phyloP scores from a whole-genome alignment of 2,888 invertebrate species.

The Palloptera scutellata region DNA sequence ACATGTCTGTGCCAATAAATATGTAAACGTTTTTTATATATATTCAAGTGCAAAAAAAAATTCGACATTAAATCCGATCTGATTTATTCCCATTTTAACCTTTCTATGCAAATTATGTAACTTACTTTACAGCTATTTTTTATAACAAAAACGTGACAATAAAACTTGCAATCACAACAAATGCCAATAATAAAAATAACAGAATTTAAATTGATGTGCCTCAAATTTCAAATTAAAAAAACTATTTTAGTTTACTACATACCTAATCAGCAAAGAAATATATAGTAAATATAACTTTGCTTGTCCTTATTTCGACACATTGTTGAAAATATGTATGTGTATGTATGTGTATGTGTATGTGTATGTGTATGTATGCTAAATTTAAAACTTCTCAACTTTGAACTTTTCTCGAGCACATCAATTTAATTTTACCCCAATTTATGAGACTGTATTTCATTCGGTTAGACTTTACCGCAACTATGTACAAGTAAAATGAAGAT shows the following conservation, averaged over 20 bases:
- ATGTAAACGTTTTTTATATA: background rate
- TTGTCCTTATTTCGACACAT: background rate
- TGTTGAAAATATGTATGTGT: background rate
- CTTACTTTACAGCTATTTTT: background rate
- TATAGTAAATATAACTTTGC: background rate
- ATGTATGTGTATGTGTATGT: background rate
- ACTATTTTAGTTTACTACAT: background rate
- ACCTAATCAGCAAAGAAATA: background rate
- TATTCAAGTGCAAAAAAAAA: background rate
- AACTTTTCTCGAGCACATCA: slow-evolving; percentile 19
- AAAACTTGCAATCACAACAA: slow-evolving; percentile 2
- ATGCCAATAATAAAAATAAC: slow-evolving; percentile 17
- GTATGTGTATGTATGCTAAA: background rate
- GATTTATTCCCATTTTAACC: slow-evolving; percentile 4
- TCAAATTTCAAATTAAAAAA: background rate
- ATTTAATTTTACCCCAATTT: slow-evolving; percentile 1
- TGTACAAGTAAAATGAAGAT: too few species aligned
- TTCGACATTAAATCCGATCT: background rate
- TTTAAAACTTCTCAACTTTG: slow-evolving; percentile 23
- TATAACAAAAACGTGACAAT: slow-evolving; percentile 33
- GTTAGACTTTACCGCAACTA: too few species aligned
- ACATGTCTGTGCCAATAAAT: background rate
- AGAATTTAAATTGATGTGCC: background rate
- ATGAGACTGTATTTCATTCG: background rate
- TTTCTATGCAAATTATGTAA: slow-evolving; percentile 6